Base-by-base conservation (phyloP, 2,888 invertebrate species). In the Epinotia ramella region DNA sequence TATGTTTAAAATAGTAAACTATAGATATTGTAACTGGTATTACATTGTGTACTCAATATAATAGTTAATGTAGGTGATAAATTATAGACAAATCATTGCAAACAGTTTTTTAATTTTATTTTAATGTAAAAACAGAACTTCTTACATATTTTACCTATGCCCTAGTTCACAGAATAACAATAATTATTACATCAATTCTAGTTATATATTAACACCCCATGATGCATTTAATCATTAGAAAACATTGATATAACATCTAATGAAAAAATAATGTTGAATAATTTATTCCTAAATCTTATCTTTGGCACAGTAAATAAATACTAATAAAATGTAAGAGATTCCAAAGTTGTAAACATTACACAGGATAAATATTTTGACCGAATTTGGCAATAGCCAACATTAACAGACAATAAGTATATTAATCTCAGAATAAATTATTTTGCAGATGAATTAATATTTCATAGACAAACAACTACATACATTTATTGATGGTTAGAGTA, bases 101-200 rank as follows among this genome's bases (percentile, higher is more conserved):
- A 93, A 93, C 92, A 92, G 88, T 90, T 87, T 90, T 85, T 88
- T 86, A 88, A 28, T 86, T 89, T 86, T 75, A 88, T 89, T 93
- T 92, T 91, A 90, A 86, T 92, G 88, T 92, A 93, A 90, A 93
- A 92, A 91, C 92, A 89, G 84, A 92, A 91, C 83, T 76, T 80
- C 84, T 85, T 91, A 90, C 87, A 88, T 84, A 88, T 86, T 86
- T 86, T 84, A 83, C 81, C 87, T 88, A 87, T 84, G 86, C 85
- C 84, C 84, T 84, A 87, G 81, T 87, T 87, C 83, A 84, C 84
- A 88, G 87, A 88, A 87, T 89, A 92, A 93, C 91, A 92, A 89
- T 89, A 88, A 78, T 88, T 70, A 83, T 79, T 88, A 90, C 89
- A 90, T 84, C 86, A 86, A 89, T 85, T 86, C 86, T 88, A 89